These are phyloP conservation scores for Anorthoa munda DNA, from an alignment of 2,888 invertebrate genomes.

Conservation along the genomic window DNA sequence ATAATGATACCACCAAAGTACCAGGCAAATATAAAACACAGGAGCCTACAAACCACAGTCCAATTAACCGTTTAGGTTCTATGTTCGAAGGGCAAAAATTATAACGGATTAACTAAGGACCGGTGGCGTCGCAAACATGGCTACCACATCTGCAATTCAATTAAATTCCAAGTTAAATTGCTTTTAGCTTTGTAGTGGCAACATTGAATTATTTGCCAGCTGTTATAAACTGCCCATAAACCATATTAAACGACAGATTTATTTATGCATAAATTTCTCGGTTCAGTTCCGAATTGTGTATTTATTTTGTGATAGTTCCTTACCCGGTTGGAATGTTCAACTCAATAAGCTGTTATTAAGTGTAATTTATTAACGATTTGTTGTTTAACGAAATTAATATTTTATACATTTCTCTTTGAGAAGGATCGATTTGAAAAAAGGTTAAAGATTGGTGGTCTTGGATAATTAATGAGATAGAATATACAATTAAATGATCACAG, in stretches of 20 bases:
- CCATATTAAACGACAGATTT: slow-evolving; percentile 79
- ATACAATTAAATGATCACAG: background rate
- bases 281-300: slow-evolving; percentile 57
- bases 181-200: slow-evolving; percentile 76
- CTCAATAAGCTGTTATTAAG: slow-evolving; percentile 32
- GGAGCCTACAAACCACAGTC: slow-evolving; percentile 22
- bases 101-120: slow-evolving; percentile 61
- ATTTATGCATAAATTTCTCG: slow-evolving; percentile 75
- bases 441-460: too few relatives aligned
- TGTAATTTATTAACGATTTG: slow-evolving; percentile 19
- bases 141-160: slow-evolving; percentile 82
- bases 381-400: background rate
- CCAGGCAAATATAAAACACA: slow-evolving; percentile 47
- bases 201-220: slow-evolving; percentile 82
- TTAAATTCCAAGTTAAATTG: slow-evolving; percentile 81
- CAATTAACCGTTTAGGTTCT: slow-evolving; percentile 49
- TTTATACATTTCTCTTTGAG: background rate
- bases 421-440: background rate
- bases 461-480: background rate
- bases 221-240: slow-evolving; percentile 83
- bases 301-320: slow-evolving; percentile 63
- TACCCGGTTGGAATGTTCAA: slow-evolving; percentile 28
- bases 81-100: slow-evolving; percentile 60
- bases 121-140: slow-evolving; percentile 66
- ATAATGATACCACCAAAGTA: slow-evolving; percentile 20